Base-by-base conservation (phyloP, 1,140 invertebrate species). In the Planococcus citri region DNA sequence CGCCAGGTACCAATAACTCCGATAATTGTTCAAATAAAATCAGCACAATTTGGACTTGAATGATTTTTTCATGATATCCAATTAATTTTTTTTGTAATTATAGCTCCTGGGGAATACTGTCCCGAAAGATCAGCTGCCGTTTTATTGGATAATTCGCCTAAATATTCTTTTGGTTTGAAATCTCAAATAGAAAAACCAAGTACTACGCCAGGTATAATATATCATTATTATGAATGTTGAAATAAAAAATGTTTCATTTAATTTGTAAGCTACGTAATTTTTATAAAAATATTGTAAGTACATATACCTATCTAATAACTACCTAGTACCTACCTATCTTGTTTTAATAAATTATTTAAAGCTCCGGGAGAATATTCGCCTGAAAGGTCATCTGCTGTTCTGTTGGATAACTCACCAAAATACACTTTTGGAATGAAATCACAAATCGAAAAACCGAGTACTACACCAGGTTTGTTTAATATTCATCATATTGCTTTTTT, bases 291-390 rank as follows among this genome's bases (percentile, higher is more conserved):
- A n/a, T n/a, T n/a, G n/a, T n/a, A n/a, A n/a, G n/a, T n/a, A n/a
- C n/a, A n/a, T n/a, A n/a, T n/a, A n/a, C n/a, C n/a, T n/a, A n/a
- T n/a, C n/a, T n/a, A n/a, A n/a, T n/a, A n/a, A n/a, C n/a, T n/a
- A n/a, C n/a, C n/a, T n/a, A n/a, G n/a, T n/a, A n/a, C n/a, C n/a
- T n/a, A n/a, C n/a, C n/a, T n/a, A n/a, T n/a, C n/a, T n/a, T n/a
- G n/a, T n/a, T n/a, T n/a, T n/a, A n/a, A n/a, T n/a, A n/a, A n/a
- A n/a, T n/a, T n/a, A n/a, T n/a, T n/a, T n/a, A n/a, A n/a, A 0
- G 87, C 91, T 73, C 84, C 93, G 68, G 83, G 92, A 70, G 84
- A 91, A 80, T 86, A 95, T 80, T 84, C 74, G 22, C 88, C 91
- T 0, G 86, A 89, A 74, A 87, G 86, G 71, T 84, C 85, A 1